Base-by-base conservation (phyloP, 2,888 invertebrate genomes). In the Beris chalybata region DNA sequence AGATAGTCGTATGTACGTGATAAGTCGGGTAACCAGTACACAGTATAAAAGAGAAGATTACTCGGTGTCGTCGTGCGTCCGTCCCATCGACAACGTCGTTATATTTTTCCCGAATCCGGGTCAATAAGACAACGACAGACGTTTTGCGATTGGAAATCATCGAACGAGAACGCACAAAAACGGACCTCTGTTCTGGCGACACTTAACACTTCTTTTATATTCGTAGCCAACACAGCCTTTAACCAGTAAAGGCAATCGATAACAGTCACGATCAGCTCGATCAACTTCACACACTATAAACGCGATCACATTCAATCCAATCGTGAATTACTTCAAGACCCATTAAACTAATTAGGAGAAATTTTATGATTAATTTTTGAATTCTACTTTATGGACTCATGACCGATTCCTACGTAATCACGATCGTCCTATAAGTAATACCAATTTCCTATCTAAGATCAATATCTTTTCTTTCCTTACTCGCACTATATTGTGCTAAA, bases 131-230 rank as follows among this genome's bases (percentile, higher is more conserved):
- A 43, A 58, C 15, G 52, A 15, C 38, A 12, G 50, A 50, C 13
- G 50, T 13, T 11, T 48, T 50, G 44, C 59, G 58, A 66, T 66
- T 66, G 69, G 66, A 69, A 69, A 66, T 66, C 68, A 64, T 65
- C 55, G 53, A 63, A 56, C 52, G 32, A 38, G 38, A 38, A 38
- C 38, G 57, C 56, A 48, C 67, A 56, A 67, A 67, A 64, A 61
- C 53, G 48, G 38, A 38, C 38, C 38, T 38, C 38, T 38, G 13
- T 48, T 3, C 2, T 45, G 13, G 48, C 22, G 48, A 22, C 48
- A 48, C 22, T 38, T 38, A 12, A 6, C 22, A 48, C 48, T 48
- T 11, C 13, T 22, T 48, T 12, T 12, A 7, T 48, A 3, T 48
- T 48, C 13, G 22, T 11, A 12, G 15, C 45, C 45, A 12, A 48